Base-by-base conservation (phyloP, 2,888 invertebrate species). In the Trissoscelio sp. region DNA sequence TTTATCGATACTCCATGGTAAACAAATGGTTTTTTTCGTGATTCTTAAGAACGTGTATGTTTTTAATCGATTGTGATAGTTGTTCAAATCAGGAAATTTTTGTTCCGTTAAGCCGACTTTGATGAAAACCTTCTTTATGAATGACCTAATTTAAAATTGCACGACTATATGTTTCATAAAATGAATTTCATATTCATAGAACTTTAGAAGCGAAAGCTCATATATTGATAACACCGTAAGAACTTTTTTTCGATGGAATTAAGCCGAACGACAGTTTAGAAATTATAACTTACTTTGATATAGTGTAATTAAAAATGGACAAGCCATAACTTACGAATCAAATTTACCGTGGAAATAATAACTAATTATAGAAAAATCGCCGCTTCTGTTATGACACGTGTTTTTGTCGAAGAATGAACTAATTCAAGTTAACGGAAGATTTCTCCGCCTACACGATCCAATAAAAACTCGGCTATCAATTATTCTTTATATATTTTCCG, bases 181-280 rank as follows among this genome's bases (percentile, higher is more conserved):
- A 66, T 78, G 64, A 78, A 78, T 78, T 72, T 78, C 48, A 69
- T 57, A 66, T 72, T 72, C 70, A 70, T 66, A 60, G 7, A 72
- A 62, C 39, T 77, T 66, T 24, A 34, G 46, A 34, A 24, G 55
- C 44, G 28, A 28, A 34, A 53, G 39, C 37, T 58, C 37, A 39
- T 78, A 70, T 57, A 70, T 72, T 66, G 57, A 42, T 46, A 44
- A 67, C 12, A 57, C 51, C 31, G 55, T 64, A 78, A 64, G 44
- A 48, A 39, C 16, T 28, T 39, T 20, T 55, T 44, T 62, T n/a
- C n/a, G n/a, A 20, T 4, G 9, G 7, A 31, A 31, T 3, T 31
- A 7, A 46, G 20, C 6, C 20, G 34, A 24, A 34, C 0, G 16
- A 2, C n/a, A 18, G 20, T 6, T 64, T 31, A 12, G 51, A 37